phyloP scores from a whole-genome alignment of 2,113 vertebrate species.

The Ochotona curzoniae region DNA sequence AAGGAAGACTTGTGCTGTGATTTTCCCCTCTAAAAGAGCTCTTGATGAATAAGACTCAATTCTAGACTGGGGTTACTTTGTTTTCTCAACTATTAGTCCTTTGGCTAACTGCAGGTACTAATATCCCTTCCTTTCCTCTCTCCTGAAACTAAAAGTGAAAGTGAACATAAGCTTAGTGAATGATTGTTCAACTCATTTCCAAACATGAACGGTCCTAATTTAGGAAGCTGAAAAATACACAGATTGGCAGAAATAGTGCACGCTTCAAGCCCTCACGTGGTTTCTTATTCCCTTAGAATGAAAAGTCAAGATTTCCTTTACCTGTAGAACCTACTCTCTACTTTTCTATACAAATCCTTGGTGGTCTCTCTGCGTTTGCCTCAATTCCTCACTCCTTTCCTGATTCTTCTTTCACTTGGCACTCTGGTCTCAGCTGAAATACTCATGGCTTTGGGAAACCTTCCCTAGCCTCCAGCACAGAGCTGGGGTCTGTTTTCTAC shows the following conservation, averaged over 20 bases:
- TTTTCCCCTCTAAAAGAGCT: not conserved
- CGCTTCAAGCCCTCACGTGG: not conserved
- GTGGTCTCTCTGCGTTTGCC: not conserved
- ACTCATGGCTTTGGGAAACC: not conserved
- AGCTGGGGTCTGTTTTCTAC: not conserved
- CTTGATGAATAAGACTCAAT: not conserved
- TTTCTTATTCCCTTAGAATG: not conserved
- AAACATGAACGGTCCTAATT: not conserved
- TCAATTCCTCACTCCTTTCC: not conserved
- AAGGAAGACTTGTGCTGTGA: not conserved
- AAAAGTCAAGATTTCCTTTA: not conserved
- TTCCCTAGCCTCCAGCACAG: not conserved
- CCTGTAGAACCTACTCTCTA: not conserved
- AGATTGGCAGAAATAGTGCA: not conserved
- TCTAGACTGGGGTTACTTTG: not conserved
- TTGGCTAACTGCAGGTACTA: too few relatives aligned
- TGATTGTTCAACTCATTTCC: not conserved
- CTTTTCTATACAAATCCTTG: not conserved
- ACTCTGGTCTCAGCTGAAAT: not conserved
- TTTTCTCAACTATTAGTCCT: not conserved
- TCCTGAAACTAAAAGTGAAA: constrained; percentile 6
- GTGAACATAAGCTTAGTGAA: not conserved
- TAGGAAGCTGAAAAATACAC: not conserved
- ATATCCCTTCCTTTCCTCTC: not conserved
- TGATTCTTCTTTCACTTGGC: not conserved